Conservation (phyloP, 2,888 invertebrate genomes). For the Hyposoter dolosus region DNA sequence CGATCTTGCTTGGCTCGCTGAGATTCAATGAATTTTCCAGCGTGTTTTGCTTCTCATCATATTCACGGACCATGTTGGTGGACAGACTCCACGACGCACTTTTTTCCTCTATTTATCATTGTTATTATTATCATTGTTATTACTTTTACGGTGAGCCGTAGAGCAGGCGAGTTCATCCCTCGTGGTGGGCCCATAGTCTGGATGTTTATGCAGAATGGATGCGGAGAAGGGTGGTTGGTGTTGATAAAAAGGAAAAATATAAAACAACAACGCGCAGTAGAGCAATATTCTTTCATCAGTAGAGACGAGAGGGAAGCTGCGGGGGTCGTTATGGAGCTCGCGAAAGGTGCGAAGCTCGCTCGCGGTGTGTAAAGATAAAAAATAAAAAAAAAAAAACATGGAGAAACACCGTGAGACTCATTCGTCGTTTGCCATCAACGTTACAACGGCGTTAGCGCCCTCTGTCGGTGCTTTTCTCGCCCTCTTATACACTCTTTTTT, state of each 20-base stretch:
- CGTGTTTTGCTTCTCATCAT: not conserved
- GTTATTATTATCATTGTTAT: constrained; percentile 29
- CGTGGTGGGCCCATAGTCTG: constrained; percentile 7
- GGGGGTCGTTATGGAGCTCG: constrained; percentile 78
- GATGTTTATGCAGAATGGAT: constrained; percentile 74
- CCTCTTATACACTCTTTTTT: constrained; percentile 39
- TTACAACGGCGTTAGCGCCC: constrained; percentile 66
- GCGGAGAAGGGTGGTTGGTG: constrained; percentile 24
- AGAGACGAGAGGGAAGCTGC: constrained; percentile 69
- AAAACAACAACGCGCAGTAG: not conserved
- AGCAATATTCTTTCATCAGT: constrained; percentile 81
- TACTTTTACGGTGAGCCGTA: constrained; percentile 52
- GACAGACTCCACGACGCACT: constrained; percentile 4
- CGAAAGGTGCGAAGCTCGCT: constrained; percentile 43
- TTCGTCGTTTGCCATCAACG: constrained; percentile 77
- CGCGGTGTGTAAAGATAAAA: constrained; percentile 16
- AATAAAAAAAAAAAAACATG: constrained; percentile 9
- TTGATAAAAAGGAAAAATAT: not conserved
- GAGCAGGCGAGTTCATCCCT: constrained; percentile 53
- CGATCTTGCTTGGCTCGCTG: constrained; percentile 41
- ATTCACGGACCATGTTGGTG: not conserved
- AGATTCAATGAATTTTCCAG: constrained; percentile 50
- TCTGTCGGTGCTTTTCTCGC: constrained; percentile 39
- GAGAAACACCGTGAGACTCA: constrained; percentile 72
- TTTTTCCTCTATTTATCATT: constrained; percentile 30